Evolutionary conservation across 35 echinoderm and acorn worm genomes (phyloP).

Genomic region (Lytechinus variegatus): DNA sequence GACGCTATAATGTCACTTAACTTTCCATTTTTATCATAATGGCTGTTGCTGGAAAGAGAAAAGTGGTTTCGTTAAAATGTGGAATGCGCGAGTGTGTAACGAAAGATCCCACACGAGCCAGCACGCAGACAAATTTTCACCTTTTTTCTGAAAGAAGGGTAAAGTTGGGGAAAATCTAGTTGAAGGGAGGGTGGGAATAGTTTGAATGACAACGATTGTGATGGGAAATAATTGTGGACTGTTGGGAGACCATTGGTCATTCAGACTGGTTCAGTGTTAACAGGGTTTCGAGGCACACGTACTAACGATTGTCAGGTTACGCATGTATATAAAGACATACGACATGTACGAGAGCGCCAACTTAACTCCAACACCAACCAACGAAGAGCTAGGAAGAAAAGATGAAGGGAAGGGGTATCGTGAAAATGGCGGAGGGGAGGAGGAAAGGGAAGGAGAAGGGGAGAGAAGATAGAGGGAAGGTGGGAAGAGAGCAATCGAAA

Average conservation of each 20-base stretch:
- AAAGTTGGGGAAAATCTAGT: not conserved
- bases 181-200: not conserved
- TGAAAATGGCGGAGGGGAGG: not conserved
- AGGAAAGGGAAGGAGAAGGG: not conserved
- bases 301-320: not conserved
- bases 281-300: not conserved
- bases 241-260: not conserved
- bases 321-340: not conserved
- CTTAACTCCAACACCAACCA: too few relatives aligned
- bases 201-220: not conserved
- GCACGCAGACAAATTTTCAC: not conserved
- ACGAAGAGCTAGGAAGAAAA: not conserved
- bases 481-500: too few relatives aligned
- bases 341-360: not conserved
- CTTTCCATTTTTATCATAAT: not conserved
- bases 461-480: not conserved
- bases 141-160: not conserved
- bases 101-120: conserved; percentile 29
- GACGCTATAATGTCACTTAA: conserved; percentile 39
- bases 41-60: not conserved
- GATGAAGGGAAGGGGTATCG: not conserved
- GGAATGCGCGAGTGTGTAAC: conserved; percentile 21
- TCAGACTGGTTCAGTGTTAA: not conserved
- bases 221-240: not conserved
- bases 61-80: not conserved